Conservation (phyloP, 2,888 invertebrate species). For the Ecdyonurus torrentis region DNA sequence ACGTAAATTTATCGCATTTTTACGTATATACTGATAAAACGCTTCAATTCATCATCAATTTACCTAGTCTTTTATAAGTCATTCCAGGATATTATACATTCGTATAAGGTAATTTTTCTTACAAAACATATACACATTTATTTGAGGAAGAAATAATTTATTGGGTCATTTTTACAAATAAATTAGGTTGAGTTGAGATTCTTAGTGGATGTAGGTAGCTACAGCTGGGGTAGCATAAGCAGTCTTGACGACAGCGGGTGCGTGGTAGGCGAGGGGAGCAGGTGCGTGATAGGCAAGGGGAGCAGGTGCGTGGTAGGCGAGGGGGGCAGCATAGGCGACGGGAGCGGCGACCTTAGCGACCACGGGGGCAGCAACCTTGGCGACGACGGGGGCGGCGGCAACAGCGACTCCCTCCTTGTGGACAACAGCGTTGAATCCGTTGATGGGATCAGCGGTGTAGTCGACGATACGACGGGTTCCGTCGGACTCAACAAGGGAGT, state of each 20-base stretch:
- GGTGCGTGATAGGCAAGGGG: conserved; percentile 8
- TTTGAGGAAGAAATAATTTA: neutral
- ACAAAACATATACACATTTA: too few relatives aligned
- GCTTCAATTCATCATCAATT: too few relatives aligned
- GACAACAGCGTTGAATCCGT: conserved; percentile 11
- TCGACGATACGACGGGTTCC: conserved; percentile 9
- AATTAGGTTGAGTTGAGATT: neutral
- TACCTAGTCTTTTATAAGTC: too few relatives aligned
- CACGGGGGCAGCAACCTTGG: neutral
- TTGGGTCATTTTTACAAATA: too few relatives aligned
- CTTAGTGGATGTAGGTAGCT: conserved; percentile 1
- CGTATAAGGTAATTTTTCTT: too few relatives aligned
- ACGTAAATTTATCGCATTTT: too few relatives aligned
- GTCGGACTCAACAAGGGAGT: conserved; percentile 6
- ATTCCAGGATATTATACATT: too few relatives aligned
- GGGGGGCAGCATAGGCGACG: conserved; percentile 1
- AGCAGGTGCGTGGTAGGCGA: conserved; percentile 12
- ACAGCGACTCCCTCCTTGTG: conserved; percentile 10
- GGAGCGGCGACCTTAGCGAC: conserved; percentile 6
- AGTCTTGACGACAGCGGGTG: conserved; percentile 4
- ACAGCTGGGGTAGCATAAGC: conserved; percentile 13
- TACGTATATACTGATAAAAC: too few relatives aligned
- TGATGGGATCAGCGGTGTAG: conserved; percentile 9
- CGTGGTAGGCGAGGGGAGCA: conserved; percentile 4
- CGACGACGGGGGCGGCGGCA: neutral